Conservation (phyloP, 2,113 vertebrate genomes). For the Epinephelus fuscoguttatus region DNA sequence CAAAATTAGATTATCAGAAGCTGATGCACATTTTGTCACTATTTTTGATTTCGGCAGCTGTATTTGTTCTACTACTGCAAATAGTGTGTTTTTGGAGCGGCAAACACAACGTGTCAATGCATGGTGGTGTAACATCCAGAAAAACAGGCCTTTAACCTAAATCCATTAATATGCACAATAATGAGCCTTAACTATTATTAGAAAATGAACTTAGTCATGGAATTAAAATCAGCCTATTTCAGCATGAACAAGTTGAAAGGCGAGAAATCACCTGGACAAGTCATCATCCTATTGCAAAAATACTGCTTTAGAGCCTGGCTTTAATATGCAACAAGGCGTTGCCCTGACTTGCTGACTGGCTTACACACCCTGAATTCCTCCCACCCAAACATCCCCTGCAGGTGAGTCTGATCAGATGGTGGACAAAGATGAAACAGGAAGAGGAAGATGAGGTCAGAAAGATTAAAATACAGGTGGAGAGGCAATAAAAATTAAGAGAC, state of each 20-base stretch:
- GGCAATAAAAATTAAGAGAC: neutral
- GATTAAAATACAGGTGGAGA: conserved; percentile 3
- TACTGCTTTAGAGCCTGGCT: conserved; percentile 1
- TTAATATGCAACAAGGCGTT: conserved; percentile 51
- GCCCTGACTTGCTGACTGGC: conserved; percentile 57
- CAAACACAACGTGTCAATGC: neutral
- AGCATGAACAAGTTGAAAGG: neutral
- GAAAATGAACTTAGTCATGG: neutral
- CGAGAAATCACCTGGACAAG: neutral
- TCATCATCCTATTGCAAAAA: conserved; percentile 9
- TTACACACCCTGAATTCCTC: conserved; percentile 57
- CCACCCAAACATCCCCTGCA: conserved; percentile 42
- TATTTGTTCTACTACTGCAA: neutral
- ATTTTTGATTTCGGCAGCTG: neutral
- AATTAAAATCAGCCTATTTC: neutral
- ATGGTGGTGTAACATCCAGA: neutral
- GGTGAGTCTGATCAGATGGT: conserved; percentile 29
- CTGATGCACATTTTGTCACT: neutral
- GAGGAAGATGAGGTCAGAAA: neutral
- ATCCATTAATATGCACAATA: neutral
- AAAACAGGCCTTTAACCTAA: neutral
- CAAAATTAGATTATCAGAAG: neutral
- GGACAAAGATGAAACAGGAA: conserved; percentile 16
- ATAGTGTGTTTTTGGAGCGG: neutral
- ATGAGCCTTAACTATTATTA: neutral